Base-by-base conservation (phyloP, 2,797 vertebrate genomes). In the Sebastes paucispinis region DNA sequence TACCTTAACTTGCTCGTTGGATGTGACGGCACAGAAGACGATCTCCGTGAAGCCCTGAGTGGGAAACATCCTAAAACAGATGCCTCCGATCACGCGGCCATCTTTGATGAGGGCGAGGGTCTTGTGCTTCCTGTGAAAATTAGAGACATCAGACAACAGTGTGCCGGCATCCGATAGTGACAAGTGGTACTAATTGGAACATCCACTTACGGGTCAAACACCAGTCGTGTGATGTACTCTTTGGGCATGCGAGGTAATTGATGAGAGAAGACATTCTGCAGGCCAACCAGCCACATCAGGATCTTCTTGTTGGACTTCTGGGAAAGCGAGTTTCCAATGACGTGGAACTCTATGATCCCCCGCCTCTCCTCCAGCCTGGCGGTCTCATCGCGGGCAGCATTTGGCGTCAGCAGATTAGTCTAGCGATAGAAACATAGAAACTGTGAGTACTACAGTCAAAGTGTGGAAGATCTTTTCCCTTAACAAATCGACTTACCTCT, bases 21-120 rank as follows among this genome's bases (percentile, higher is more conserved):
- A 99, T 0, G 98, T 99, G 87, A 99, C 98, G 0, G 98, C 98
- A 2, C 98, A 99, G 93, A 99, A 99, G 81, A 99, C 98, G 0
- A 99, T 99, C 94, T 99, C 98, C 0, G 98, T 99, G 95, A 99
- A 99, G 82, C 98, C 98, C 94, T 99, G 98, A 70, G 98, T 98
- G 69, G 98, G 98, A 91, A 99, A 99, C 98, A 99, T 99, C 80
- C 98, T 96, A 95, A 99, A 99, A 93, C 98, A 99, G 94, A 99
- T 98, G 70, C 98, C 98, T n/a, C 98, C 98, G 0, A 99, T 99
- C 91, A 99, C 98, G 11, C 98, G 96, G 27, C 98, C 98, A 0
- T 99, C 98, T 95, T 99, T 99, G 86, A 99, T 99, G 57, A 99
- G 95, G 4, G 98, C 98, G 81, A 99, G 91, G 31, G 98, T 99